These are phyloP conservation scores for Macrotrachela quadricornifera DNA, from an alignment of 1,140 invertebrate species.

Conservation along the genomic window DNA sequence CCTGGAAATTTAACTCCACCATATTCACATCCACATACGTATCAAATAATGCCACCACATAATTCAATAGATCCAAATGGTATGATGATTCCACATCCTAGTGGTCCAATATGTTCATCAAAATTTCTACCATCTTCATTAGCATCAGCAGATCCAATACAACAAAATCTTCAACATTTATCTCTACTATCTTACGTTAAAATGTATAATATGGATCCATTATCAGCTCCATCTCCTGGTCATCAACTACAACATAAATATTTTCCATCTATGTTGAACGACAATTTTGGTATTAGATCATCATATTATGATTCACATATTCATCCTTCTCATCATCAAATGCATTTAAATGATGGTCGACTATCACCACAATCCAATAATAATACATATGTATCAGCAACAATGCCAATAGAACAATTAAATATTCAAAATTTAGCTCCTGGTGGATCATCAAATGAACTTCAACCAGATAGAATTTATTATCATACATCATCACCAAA, in stretches of 20 bases:
- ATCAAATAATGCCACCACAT: no score
- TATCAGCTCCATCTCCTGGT: conserved; percentile 1
- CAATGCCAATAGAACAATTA: conserved; percentile 35
- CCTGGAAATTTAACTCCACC: no score
- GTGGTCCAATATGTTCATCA: neutral
- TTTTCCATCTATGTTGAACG: conserved; percentile 13
- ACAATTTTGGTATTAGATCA: neutral
- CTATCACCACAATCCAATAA: conserved; percentile 29
- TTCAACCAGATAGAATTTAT: neutral
- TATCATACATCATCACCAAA: no score
- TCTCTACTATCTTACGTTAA: neutral
- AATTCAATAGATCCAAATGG: conserved; percentile 10
- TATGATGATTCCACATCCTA: neutral
- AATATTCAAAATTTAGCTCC: conserved; percentile 33
- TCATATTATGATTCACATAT: neutral
- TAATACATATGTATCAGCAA: conserved; percentile 35
- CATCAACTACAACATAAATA: conserved; percentile 11
- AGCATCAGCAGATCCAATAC: neutral
- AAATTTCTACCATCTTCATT: neutral
- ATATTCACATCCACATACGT: no score
- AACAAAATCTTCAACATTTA: neutral
- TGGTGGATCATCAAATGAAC: neutral
- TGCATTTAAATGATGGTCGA: conserved; percentile 9
- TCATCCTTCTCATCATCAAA: conserved; percentile 8
- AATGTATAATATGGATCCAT: neutral